Base-by-base conservation (phyloP, 2,888 invertebrate genomes). In the Adelphocoris suturalis region DNA sequence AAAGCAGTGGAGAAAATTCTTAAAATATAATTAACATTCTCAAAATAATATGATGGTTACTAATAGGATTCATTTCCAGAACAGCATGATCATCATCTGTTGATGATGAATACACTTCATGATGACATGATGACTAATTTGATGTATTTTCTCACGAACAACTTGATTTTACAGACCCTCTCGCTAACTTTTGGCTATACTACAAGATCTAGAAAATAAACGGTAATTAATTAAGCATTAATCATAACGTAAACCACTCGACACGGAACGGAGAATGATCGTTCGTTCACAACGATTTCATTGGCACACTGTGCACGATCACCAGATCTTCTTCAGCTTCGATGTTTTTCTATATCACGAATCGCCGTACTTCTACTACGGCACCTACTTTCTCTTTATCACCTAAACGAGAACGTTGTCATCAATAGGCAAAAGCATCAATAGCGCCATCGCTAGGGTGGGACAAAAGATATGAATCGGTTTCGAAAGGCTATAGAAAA, bases 171-270 rank as follows among this genome's bases (percentile, higher is more conserved):
- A 0, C 88, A 88, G 88, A 88, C 76, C 88, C 88, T 11, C 88
- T 88, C 80, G 88, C 76, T 48, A 78, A 88, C 88, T 88, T 88
- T 88, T 86, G 86, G 86, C 68, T 68, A 23, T 75, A 86, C 88
- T 88, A 80, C 88, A 16, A 52, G 78, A 23, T 80, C 37, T 85
- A 85, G 37, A 61, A 47, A 52, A 28, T 19, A 28, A 85, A 85
- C n/a, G 85, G 85, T 85, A 85, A 85, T 12, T 4, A 68, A 23
- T 0, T 9, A 23, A 4, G 0, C 23, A 68, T 23, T 68, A 23
- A 7, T n/a, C 14, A 57, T 37, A n/a, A 52, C 52, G 68, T 12
- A 68, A 68, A 19, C 61, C n/a, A 61, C 61, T 16, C 23, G 7
- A 5, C 23, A 68, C 23, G 11, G 19, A 68, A 68, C 13, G 68